Evolutionary conservation across 2,797 vertebrate species (phyloP), one percentile per base, ranked within the genome.

Genomic region (Enteromius afrohamiltoni): DNA sequence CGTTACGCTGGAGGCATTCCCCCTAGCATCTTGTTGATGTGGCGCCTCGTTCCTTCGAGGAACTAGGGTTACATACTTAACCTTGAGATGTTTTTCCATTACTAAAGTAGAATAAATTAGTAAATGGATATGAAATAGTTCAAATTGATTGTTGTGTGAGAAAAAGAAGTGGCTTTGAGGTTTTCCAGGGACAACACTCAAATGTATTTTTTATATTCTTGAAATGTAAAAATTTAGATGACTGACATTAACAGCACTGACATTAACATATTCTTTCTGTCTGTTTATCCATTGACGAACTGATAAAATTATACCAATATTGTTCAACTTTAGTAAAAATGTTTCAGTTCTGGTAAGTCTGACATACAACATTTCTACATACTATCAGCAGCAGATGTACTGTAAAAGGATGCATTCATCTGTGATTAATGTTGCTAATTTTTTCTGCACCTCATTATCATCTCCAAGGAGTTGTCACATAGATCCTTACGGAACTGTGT

Each of bases 381-480:
- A 23, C 13, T 45, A 60, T 51, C 14, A 71, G 34, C 16, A 53
- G 62, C 10, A 73, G 10, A 29, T 29, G 29, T 34, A 34, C 34
- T 34, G 34, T 9, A 47, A 51, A 62, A 13, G 29, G 31, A 55
- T 42, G 37, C 10, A 45, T 76, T 76, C 49, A 10, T 26, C 31
- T 67, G n/a, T 1, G 49, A 51, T 40, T 74, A 58, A 34, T 4
- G 4, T 40, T 55, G 34, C 17, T 0, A 69, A 31, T 77, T 67
- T 23, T 55, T 76, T 78, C 6, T 65, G 10, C 47, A 53, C 45
- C 45, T 67, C 60, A 55, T 55, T 82, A 67, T 75, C 45, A 53
- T 45, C 60, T 82, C 31, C 60, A 65, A 34, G 13, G 23, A 67
- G n/a, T 76, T 82, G 34, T 74, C 70, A 26, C 3, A 69, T 42